Conservation (phyloP, 1,140 invertebrate genomes). For the Ganaspis sp. region DNA sequence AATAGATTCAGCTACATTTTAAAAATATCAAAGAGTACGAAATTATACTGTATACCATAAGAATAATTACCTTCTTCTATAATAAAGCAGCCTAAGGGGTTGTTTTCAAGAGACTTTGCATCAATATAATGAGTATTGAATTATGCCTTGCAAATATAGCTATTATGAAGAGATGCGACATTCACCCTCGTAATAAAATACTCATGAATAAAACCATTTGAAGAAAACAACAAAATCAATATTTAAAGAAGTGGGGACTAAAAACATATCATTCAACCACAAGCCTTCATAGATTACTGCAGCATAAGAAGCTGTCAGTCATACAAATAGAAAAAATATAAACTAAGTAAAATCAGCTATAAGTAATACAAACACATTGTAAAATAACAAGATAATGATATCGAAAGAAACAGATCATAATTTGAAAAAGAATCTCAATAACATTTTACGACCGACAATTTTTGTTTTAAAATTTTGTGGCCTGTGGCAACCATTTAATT, state of each 20-base stretch:
- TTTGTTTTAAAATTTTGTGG: not conserved
- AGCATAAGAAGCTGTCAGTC: too few species aligned
- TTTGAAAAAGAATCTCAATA: not conserved
- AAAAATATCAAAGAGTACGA: too few species aligned
- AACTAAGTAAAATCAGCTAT: too few species aligned
- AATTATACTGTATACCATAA: not conserved
- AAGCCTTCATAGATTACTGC: not conserved
- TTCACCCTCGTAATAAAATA: not conserved
- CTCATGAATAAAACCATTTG: not conserved
- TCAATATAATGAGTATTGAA: not conserved
- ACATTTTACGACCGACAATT: not conserved
- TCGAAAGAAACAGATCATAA: too few species aligned
- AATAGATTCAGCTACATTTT: too few species aligned
- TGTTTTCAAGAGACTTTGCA: not conserved
- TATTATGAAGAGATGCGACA: not conserved
- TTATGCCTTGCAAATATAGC: not conserved
- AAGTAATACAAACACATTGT: too few species aligned
- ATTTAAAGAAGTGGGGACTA: slow-evolving; percentile 3
- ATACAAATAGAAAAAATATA: too few species aligned
- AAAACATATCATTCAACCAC: not conserved
- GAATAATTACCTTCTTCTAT: not conserved
- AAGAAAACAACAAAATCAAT: not conserved
- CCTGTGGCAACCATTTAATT: not conserved
- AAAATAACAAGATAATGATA: not conserved
- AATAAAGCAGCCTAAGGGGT: not conserved